Conservation (phyloP, 2,113 vertebrate species). For the Naja naja region DNA sequence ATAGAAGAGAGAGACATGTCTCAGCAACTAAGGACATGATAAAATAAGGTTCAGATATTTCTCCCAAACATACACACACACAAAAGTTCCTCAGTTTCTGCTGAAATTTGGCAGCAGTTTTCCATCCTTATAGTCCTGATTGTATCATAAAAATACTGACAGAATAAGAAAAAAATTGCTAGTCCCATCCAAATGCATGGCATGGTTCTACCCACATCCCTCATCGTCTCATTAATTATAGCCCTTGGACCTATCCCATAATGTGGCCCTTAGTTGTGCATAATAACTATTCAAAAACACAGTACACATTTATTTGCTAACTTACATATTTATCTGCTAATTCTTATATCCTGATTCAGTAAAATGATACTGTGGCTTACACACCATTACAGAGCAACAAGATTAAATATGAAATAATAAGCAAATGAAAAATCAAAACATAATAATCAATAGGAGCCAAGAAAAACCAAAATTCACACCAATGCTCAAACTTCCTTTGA, state of each 20-base stretch:
- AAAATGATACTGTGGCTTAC: background rate
- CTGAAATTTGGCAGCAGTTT: background rate
- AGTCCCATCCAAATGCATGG: background rate
- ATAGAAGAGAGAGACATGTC: background rate
- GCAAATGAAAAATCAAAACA: background rate
- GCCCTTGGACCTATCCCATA: background rate
- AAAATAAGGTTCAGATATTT: background rate
- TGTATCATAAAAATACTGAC: background rate
- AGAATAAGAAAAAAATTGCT: background rate
- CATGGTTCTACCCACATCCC: background rate
- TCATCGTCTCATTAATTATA: background rate
- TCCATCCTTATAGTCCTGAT: background rate
- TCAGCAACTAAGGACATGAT: background rate
- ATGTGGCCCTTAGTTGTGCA: background rate
- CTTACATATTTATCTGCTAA: background rate
- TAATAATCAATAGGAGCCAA: background rate
- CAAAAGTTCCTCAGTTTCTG: background rate
- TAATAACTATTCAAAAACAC: background rate
- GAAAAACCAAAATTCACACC: background rate
- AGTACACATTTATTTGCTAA: background rate
- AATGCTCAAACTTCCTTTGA: background rate
- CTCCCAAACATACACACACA: too few relatives aligned
- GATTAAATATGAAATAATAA: background rate
- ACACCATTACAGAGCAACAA: background rate
- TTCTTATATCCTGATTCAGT: background rate